Percentiles rank a stretch among this genome's conserved stretches.
Conservation (phyloP, 2,888 invertebrate species). For the Thereva nobilitata region DNA sequence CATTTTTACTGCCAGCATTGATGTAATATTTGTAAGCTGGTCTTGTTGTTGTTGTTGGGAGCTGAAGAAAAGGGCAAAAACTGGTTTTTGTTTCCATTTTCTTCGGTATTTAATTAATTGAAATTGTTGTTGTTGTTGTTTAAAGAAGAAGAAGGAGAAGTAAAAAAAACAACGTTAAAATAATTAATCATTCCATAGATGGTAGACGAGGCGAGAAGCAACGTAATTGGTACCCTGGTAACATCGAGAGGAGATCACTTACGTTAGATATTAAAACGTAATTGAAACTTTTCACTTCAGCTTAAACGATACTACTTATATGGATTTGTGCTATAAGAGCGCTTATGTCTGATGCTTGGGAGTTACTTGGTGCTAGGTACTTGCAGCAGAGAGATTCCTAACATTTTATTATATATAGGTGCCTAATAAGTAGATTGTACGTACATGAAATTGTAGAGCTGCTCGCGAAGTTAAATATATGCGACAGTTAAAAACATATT, state of each 20-base stretch:
- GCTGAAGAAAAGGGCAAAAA: constrained; percentile 5
- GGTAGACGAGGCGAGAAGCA: constrained; percentile 23
- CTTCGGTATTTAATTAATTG: constrained; percentile 16
- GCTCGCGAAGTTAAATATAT: too few relatives aligned
- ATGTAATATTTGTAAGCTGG: too few relatives aligned
- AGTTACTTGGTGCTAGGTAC: too few relatives aligned
- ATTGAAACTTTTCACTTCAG: constrained; percentile 14
- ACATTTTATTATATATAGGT: too few relatives aligned
- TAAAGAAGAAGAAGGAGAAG: too few relatives aligned
- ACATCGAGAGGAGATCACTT: constrained; percentile 12
- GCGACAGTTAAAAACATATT: too few relatives aligned
- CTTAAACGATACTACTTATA: constrained; percentile 8
- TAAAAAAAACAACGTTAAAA: background rate
- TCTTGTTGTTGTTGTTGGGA: background rate
- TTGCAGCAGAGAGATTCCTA: too few relatives aligned
- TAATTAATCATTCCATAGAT: constrained; percentile 19
- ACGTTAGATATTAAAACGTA: constrained; percentile 18
- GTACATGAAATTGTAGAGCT: too few relatives aligned
- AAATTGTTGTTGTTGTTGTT: constrained; percentile 3
- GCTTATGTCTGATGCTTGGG: too few relatives aligned
- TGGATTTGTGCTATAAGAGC: constrained; percentile 18
- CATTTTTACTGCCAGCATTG: too few relatives aligned
- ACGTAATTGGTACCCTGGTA: constrained; percentile 22
- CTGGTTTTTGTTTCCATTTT: constrained; percentile 12
- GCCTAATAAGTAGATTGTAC: too few relatives aligned